phyloP scores from a whole-genome alignment of 2,888 invertebrate species.

The Drosophila robusta region DNA sequence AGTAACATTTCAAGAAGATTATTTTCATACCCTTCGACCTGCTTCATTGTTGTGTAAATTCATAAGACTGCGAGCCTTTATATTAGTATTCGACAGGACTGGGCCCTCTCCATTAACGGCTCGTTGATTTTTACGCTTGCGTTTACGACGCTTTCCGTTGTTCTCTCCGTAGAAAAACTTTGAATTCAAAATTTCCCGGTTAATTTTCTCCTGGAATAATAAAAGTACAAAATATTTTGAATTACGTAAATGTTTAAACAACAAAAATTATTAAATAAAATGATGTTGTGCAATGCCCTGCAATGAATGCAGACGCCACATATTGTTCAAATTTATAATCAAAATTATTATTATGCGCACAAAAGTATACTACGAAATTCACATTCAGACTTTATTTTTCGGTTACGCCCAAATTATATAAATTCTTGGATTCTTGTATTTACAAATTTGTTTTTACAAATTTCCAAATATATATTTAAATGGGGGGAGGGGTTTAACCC shows the following conservation, averaged over 20 bases:
- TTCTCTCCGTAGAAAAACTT: conserved; percentile 84
- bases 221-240: background rate
- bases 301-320: too few relatives aligned
- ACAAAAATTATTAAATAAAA: too few relatives aligned
- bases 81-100: conserved; percentile 30
- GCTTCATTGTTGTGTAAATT: conserved; percentile 99
- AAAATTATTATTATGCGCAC: too few relatives aligned
- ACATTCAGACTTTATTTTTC: too few relatives aligned
- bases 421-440: too few relatives aligned
- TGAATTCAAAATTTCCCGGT: conserved; percentile 85
- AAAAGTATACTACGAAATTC: too few relatives aligned
- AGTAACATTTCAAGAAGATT: background rate
- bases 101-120: conserved; percentile 77
- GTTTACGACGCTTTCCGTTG: conserved; percentile 75
- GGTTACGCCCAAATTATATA: too few relatives aligned
- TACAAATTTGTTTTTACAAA: too few relatives aligned
- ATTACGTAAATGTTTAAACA: background rate
- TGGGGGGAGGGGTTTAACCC: too few relatives aligned
- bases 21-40: conserved; percentile 93
- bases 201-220: conserved; percentile 83
- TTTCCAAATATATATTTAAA: too few relatives aligned
- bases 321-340: too few relatives aligned
- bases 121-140: conserved; percentile 83
- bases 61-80: conserved; percentile 93
- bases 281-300: too few relatives aligned